Evolutionary conservation across 2,113 vertebrate genomes (phyloP).

Genomic region (Ascaphus truei): DNA sequence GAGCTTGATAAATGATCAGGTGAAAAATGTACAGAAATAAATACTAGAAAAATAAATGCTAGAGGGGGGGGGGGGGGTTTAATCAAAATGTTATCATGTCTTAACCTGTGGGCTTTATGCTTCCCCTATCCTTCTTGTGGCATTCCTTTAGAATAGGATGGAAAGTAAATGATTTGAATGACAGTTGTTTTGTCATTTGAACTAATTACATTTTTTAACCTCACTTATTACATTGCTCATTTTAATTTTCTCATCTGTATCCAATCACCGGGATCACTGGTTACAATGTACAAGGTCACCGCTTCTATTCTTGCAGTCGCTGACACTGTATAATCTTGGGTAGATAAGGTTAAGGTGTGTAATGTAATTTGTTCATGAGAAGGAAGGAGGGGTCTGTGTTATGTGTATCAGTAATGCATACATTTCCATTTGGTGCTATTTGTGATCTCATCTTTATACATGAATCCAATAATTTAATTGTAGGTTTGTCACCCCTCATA

Average conservation of each 20-base stretch:
- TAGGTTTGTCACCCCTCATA: neutral
- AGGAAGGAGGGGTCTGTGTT: neutral
- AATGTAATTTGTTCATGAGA: conserved; percentile 19
- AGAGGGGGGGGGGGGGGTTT: too few species aligned
- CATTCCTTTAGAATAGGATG: too few species aligned
- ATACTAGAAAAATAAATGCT: too few species aligned
- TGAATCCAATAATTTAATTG: conserved; percentile 29
- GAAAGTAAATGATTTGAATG: neutral
- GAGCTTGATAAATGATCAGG: too few species aligned
- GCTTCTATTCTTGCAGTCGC: neutral
- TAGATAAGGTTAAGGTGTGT: conserved; percentile 17
- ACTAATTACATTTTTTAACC: neutral
- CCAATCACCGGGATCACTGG: neutral
- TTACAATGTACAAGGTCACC: conserved; percentile 5
- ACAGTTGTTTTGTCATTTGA: neutral
- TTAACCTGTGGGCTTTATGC: too few species aligned
- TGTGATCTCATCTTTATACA: conserved; percentile 32
- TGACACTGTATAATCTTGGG: neutral
- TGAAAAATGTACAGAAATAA: too few species aligned
- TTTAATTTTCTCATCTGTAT: neutral
- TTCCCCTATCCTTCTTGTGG: too few species aligned
- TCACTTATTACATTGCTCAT: neutral
- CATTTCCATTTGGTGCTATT: neutral
- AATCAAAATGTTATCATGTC: too few species aligned
- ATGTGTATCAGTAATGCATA: conserved; percentile 7